These are phyloP conservation scores for Chinchilla lanigera DNA, from an alignment of 2,113 vertebrate genomes.

Conservation along the genomic window DNA sequence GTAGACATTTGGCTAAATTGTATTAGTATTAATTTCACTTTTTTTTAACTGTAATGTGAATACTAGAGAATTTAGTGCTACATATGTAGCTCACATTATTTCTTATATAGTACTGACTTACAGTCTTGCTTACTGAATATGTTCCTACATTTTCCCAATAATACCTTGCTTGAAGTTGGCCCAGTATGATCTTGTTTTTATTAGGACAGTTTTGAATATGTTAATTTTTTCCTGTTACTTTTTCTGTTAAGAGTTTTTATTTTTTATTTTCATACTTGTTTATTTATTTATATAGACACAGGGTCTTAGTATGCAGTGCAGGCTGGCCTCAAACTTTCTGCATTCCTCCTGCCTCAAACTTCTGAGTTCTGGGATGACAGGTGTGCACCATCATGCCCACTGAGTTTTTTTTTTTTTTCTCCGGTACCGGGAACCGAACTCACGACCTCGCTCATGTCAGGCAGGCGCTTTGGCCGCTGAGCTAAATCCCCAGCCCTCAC, in stretches of 20 bases:
- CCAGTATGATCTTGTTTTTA: background rate
- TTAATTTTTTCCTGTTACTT: constrained; percentile 10
- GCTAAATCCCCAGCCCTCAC: no score
- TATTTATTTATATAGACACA: background rate
- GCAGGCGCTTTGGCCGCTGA: no score
- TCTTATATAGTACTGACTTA: constrained; percentile 8
- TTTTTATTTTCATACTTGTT: background rate
- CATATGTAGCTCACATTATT: background rate
- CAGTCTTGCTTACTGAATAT: background rate
- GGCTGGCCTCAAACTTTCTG: background rate
- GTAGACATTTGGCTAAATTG: background rate
- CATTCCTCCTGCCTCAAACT: background rate
- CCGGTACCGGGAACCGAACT: no score
- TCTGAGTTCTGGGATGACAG: background rate
- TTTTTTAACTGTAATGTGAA: background rate
- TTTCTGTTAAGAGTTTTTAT: background rate
- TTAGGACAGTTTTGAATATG: constrained; percentile 19
- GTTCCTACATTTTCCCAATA: background rate
- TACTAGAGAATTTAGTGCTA: background rate
- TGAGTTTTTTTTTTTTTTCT: no score
- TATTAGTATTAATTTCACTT: background rate
- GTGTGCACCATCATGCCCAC: background rate
- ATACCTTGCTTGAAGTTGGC: background rate
- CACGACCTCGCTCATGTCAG: no score
- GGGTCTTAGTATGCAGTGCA: background rate